A percentile compares a stretch with the other conserved stretches of the same genome.
Evolutionary conservation across 2,888 invertebrate genomes (phyloP).

Genomic region (Arenicola marina): DNA sequence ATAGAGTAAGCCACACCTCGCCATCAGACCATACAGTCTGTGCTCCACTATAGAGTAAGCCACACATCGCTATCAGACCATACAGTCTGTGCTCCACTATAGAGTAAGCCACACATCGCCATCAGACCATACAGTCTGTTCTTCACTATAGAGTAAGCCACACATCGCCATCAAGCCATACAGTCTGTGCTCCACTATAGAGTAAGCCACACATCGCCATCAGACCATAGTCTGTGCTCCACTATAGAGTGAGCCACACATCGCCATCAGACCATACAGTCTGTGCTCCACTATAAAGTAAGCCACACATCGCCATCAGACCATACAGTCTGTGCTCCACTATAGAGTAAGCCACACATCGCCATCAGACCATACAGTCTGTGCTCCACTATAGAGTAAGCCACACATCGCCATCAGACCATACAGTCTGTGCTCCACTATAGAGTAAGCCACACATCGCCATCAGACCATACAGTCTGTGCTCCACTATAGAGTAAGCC

Average conservation of each 20-base stretch:
- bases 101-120: constrained; percentile 23
- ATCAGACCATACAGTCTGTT: constrained; percentile 24
- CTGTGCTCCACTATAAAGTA: constrained; percentile 27
- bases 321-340: constrained; percentile 25
- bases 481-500: constrained; percentile 27
- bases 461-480: constrained; percentile 22
- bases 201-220: constrained; percentile 23
- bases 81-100: constrained; percentile 23
- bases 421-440: constrained; percentile 20
- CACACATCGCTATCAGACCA: constrained; percentile 19
- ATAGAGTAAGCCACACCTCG: constrained; percentile 25
- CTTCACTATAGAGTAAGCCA: constrained; percentile 25
- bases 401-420: constrained; percentile 21
- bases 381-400: constrained; percentile 26
- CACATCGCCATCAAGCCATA: constrained; percentile 23
- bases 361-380: constrained; percentile 24
- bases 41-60: constrained; percentile 27
- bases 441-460: constrained; percentile 25
- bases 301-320: constrained; percentile 17
- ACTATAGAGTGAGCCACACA: constrained; percentile 25
- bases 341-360: constrained; percentile 24
- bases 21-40: constrained; percentile 23
- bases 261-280: constrained; percentile 22
- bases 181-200: constrained; percentile 22
- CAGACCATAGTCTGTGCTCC: constrained; percentile 24